These are phyloP conservation scores for Crossoptilon crossoptilon DNA, from an alignment of 2,797 vertebrate genomes.

Conservation along the genomic window DNA sequence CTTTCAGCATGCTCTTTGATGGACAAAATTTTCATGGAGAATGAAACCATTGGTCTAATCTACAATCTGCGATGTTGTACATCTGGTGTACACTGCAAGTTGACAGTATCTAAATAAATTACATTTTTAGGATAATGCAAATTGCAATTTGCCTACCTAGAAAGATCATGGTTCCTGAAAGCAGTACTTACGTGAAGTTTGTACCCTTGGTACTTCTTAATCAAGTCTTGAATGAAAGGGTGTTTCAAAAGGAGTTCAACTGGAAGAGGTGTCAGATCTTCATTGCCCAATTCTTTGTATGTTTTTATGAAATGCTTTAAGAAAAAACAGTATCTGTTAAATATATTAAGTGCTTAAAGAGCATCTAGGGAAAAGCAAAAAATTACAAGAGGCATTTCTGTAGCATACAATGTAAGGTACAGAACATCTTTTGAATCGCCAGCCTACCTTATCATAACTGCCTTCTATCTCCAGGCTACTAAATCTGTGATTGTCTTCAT, in stretches of 20 bases:
- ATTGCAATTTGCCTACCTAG: background rate
- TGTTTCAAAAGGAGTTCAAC: conserved; percentile 85
- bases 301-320: conserved; percentile 82
- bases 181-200: conserved; percentile 84
- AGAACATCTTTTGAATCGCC: background rate
- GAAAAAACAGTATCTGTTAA: background rate
- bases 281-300: conserved; percentile 83
- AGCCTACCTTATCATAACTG: conserved; percentile 83
- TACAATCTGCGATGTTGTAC: background rate
- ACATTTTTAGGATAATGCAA: background rate
- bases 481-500: conserved; percentile 67
- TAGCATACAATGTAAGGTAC: background rate
- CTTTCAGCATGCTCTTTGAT: background rate
- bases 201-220: conserved; percentile 80
- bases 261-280: conserved; percentile 78
- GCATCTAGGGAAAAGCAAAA: background rate
- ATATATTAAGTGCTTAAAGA: background rate
- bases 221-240: conserved; percentile 84
- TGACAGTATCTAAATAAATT: background rate
- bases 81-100: background rate
- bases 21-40: background rate
- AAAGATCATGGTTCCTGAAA: background rate
- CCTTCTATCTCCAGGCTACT: conserved; percentile 52
- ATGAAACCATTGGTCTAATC: background rate
- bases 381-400: background rate